Evolutionary conservation across 1,140 invertebrate genomes (phyloP), one percentile per base, ranked within the genome.

Genomic region (Eumaeus atala): DNA sequence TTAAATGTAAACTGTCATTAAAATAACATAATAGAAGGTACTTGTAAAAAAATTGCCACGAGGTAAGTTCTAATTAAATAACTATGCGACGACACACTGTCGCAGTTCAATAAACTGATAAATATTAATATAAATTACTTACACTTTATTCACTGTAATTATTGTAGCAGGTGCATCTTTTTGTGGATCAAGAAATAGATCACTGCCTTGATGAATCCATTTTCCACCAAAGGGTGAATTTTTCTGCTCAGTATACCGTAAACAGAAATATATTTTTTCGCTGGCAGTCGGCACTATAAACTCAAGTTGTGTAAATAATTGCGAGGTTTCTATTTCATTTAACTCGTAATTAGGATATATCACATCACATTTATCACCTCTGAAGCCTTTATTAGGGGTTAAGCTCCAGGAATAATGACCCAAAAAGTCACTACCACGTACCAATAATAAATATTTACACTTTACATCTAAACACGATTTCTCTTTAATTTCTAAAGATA

Each of bases 381-480:
- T 66, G 63, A 57, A 51, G 54, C 63, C 71, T 62, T 53, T 61
- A n/a, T 33, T 66, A 44, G 82, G 65, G 58, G 83, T 86, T 67
- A 87, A 72, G 68, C 69, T 77, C 80, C 80, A 85, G 4, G 77
- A 79, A 66, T 68, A 69, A 77, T 83, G 72, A 33, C 80, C 84
- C 33, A 83, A 67, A 62, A 78, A 85, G 54, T 82, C 74, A 62
- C 72, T 72, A 69, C 83, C 85, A 40, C 62, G 61, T 58, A 84
- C 70, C 42, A 73, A 69, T 62, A 86, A 59, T 71, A 80, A 77
- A 81, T 84, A 87, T 79, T 83, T 84, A 83, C 80, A 86, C 57
- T 62, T 74, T 54, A 68, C 72, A 64, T 67, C 65, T 56, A 68
- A 63, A 64, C 80, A 84, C 38, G 69, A 73, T 76, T 81, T 84